Percentiles rank a stretch among this genome's conserved stretches.
phyloP scores from a whole-genome alignment of 1,140 invertebrate species.

The Euglossa dilemma region DNA sequence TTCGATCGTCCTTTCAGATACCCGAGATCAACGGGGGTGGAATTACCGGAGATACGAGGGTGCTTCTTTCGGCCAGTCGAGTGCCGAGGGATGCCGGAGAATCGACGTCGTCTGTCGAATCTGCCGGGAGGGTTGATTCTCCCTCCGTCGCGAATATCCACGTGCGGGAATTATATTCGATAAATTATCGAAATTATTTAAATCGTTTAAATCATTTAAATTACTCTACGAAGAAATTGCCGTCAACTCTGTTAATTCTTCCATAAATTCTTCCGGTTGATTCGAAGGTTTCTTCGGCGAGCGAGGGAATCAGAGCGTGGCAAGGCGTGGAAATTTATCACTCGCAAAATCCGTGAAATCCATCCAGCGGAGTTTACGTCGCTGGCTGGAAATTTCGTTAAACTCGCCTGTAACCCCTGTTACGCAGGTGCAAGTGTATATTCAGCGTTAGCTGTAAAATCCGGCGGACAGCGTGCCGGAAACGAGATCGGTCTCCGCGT shows the following conservation, averaged over 20 bases:
- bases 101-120: neutral
- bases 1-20: neutral
- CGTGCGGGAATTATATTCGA: too few species aligned
- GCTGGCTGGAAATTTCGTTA: slow-evolving; percentile 27
- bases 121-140: too few species aligned
- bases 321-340: neutral
- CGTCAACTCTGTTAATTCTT: too few species aligned
- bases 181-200: too few species aligned
- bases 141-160: too few species aligned
- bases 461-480: neutral
- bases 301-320: too few species aligned
- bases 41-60: neutral
- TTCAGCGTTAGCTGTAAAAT: slow-evolving; percentile 28
- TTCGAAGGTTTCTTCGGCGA: too few species aligned
- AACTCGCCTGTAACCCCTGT: neutral
- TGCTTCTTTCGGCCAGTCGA: neutral
- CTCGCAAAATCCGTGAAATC: neutral
- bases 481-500: slow-evolving; percentile 15
- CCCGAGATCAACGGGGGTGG: neutral
- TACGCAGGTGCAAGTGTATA: slow-evolving; percentile 9
- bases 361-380: neutral
- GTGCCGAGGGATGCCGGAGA: neutral
- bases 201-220: too few species aligned
- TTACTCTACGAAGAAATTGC: too few species aligned
- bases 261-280: too few species aligned